Conservation (phyloP, 2,888 invertebrate genomes). For the Nephrotoma flavescens region DNA sequence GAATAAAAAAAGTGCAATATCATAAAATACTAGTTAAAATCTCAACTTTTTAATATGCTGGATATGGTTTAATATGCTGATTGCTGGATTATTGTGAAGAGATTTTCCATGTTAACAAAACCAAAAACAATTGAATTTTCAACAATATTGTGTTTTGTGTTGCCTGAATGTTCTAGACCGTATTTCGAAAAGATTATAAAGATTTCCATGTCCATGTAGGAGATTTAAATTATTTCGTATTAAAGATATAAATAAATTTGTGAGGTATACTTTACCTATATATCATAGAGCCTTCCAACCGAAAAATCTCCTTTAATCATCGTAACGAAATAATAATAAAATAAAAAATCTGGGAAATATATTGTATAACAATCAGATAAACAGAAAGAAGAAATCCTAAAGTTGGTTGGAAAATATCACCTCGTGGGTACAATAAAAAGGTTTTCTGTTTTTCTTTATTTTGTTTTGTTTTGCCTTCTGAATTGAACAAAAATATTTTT, state of each 20-base stretch:
- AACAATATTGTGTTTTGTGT: no score
- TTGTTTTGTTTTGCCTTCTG: not conserved
- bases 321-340: not conserved
- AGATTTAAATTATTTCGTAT: no score
- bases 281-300: not conserved
- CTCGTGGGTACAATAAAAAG: not conserved
- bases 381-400: not conserved
- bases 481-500: not conserved
- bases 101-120: no score
- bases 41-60: no score
- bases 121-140: no score
- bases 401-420: not conserved
- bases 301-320: not conserved
- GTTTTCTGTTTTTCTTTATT: not conserved
- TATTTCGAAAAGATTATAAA: no score
- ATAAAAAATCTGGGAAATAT: not conserved
- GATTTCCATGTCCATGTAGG: no score
- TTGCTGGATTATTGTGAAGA: no score
- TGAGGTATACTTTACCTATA: not conserved
- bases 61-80: no score
- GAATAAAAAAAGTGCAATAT: no score
- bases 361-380: not conserved
- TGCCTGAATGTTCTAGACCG: no score
- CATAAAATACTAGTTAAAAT: no score
- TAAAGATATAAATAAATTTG: not conserved